Evolutionary conservation across 2,888 invertebrate species (phyloP), one percentile per base, ranked within the genome.

Genomic region (Exephanes ischioxanthus): DNA sequence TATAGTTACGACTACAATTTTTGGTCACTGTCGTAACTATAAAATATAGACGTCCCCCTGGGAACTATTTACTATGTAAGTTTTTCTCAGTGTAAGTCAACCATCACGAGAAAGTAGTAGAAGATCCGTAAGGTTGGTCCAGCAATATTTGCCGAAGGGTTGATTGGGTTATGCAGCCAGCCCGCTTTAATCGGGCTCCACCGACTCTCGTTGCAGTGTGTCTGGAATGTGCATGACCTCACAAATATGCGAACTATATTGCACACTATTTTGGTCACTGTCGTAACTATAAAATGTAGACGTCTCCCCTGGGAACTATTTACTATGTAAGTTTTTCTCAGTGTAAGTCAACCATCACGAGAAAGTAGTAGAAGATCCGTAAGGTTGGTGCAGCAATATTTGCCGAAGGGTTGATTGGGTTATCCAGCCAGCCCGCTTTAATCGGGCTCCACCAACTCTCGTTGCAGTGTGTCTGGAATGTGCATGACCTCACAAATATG

Each of bases 371-470:
- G 26, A 51, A 67, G 41, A 22, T 61, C 11, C 45, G 3, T 11
- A 72, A 72, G 51, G 48, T 51, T 16, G 67, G 30, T 30, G 67
- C 22, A 9, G 48, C 26, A 48, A 53, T 26, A 77, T 77, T 73
- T 68, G 82, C 66, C 30, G n/a, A n/a, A 6, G 51, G 37, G 19
- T 19, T 79, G 55, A 83, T 79, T 55, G 30, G 30, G 30, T 30
- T 3, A 30, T 30, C 3, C 3, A 30, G 30, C 30, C 30, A 30
- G 3, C 3, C 30, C 30, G 3, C 30, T 30, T 30, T 30, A 30
- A 30, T 30, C 30, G 30, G 30, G 30, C 3, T 66, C 55, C 73
- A n/a, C 14, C 33, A n/a, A 30, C 66, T 72, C 45, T 11, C 58
- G 61, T 79, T 48, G 33, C 16, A 16, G n/a, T 37, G 16, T 66